Evolutionary conservation across 2,888 invertebrate species (phyloP), one percentile per base, ranked within the genome.

Genomic region (Philonicus albiceps): DNA sequence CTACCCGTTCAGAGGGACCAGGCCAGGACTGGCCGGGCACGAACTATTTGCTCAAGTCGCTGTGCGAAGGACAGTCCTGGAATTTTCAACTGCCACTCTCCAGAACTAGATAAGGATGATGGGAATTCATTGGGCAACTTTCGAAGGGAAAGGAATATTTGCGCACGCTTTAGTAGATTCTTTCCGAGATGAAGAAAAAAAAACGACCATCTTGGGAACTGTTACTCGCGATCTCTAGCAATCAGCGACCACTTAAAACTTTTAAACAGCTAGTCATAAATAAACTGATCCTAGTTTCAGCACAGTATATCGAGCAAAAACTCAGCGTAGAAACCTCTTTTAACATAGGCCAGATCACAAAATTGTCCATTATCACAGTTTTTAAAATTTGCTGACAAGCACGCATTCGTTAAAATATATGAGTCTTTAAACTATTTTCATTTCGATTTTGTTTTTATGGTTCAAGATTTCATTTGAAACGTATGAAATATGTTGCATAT

Each of bases 41-140:
- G 78, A 27, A 43, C 43, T 43, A 49, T 49, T 78, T 49, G 13
- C 49, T 49, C 19, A 53, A 49, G 78, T 78, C 49, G 30, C 27
- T 16, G 6, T 19, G 19, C n/a, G 43, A 40, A 76, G 78, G 43
- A 49, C 49, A 5, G 37, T 64, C 64, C 6, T 53, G 53, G 3
- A 11, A 22, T 11, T 64, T 64, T 27, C 22, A 64, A 64, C 64
- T 64, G 22, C 19, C 43, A 34, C 40, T 76, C 40, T 76, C 11
- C 3, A 16, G 30, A 6, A 11, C 27, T 30, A 19, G 78, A 78
- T 78, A 78, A 78, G 49, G 78, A 78, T 78, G 49, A 49, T 78
- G 78, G 43, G 43, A 78, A 78, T 78, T 78, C 43, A 78, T 78
- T 78, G 19, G 64, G 27, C 27, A 64, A 64, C 22, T 64, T 64